Base-by-base conservation (phyloP, 2,797 vertebrate genomes). In the Rhinogobio ventralis region DNA sequence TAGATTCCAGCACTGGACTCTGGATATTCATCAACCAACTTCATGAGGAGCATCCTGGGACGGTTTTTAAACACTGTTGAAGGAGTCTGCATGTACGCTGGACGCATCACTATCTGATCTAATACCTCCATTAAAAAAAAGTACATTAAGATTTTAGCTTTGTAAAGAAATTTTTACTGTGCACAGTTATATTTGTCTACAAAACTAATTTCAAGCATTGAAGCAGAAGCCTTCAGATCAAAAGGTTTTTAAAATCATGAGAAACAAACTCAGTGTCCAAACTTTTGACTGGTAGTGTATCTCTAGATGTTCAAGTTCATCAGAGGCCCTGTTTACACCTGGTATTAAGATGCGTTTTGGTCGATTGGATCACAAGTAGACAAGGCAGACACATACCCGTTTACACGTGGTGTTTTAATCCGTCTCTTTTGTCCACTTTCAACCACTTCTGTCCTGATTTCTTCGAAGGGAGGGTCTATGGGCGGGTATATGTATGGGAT, bases 261-360 rank as follows among this genome's bases (percentile, higher is more conserved):
- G 28, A 30, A 75, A 36, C 28, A 33, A 62, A 49, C 25, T 23
- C 25, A 0, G 9, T 71, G 13, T 74, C 39, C 81, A 82, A 82
- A 82, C 69, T 17, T 73, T 62, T 82, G 81, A 82, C 55, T 7
- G 28, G 69, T 82, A 73, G 28, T 72, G 53, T 33, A 33, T 60
- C 39, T 72, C n/a, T 4, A 55, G 67, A 71, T 46, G 57, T 10
- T 42, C 8, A 23, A n/a, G 23, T 57, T 13, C 55, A 13, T 23
- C 45, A 46, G 45, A 11, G 13, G 45, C 45, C 4, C 20, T 20
- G 55, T 57, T 57, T 11, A n/a, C 23, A 57, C 8, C 20, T 55
- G 20, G 53, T 9, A 55, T 55, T 55, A 23, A 23, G 9, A 57
- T 10, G 55, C 3, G 53, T n/a, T 57, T 57, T n/a, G 55, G 20